These are phyloP conservation scores for Sesia bembeciformis DNA, from an alignment of 2,888 invertebrate species.

Conservation along the genomic window DNA sequence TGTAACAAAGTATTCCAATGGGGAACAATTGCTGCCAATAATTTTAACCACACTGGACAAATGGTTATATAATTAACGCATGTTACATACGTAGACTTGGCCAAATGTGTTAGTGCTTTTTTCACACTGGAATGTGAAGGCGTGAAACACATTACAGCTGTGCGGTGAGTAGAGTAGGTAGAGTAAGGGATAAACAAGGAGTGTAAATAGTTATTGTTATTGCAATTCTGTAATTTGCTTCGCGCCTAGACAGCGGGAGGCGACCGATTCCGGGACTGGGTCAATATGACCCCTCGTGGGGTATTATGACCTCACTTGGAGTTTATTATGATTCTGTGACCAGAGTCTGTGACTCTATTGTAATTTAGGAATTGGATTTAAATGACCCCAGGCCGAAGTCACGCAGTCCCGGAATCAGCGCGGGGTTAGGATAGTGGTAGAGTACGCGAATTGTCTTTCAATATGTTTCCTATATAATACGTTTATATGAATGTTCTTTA, in stretches of 20 bases:
- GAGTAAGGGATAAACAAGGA: conserved; percentile 35
- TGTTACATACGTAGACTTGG: neutral
- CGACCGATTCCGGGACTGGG: neutral
- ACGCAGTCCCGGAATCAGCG: conserved; percentile 5
- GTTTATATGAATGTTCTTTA: conserved; percentile 71
- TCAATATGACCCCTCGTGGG: neutral
- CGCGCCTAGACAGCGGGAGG: conserved; percentile 35
- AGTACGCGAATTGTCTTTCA: conserved; percentile 48
- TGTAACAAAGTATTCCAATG: conserved; percentile 15
- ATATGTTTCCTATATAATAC: conserved; percentile 71
- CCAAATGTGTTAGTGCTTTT: neutral
- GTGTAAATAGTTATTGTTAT: conserved; percentile 7
- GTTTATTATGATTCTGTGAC: too few relatives aligned
- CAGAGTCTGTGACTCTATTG: too few relatives aligned
- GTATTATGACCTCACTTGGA: neutral
- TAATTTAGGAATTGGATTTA: too few relatives aligned
- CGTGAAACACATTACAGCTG: conserved; percentile 66
- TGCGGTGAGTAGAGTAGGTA: conserved; percentile 10
- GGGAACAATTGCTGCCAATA: conserved; percentile 18
- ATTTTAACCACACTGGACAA: neutral
- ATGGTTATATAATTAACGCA: neutral
- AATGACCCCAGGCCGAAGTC: neutral
- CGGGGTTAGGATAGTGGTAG: conserved; percentile 27
- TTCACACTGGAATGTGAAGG: conserved; percentile 17
- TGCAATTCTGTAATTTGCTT: conserved; percentile 62